Evolutionary conservation across 2,113 vertebrate species (phyloP).

Genomic region (Eolophus roseicapilla): DNA sequence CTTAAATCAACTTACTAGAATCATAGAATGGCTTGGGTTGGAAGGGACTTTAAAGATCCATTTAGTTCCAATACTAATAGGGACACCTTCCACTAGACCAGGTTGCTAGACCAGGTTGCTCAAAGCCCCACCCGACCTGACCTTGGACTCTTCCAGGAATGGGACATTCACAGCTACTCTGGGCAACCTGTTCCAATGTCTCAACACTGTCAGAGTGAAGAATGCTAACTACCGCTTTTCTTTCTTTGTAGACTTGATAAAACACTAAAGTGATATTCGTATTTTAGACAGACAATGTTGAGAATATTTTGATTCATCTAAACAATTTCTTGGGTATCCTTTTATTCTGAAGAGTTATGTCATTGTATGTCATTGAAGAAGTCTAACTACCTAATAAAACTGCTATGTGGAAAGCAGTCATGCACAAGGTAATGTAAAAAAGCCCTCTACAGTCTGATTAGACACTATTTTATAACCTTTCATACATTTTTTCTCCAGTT

Average conservation of each 20-base stretch:
- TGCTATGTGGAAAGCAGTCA: background rate
- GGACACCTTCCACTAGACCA: background rate
- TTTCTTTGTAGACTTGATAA: background rate
- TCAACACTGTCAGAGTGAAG: background rate
- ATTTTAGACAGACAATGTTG: background rate
- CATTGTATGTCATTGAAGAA: background rate
- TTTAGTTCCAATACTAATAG: background rate
- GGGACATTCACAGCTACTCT: background rate
- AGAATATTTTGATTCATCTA: background rate
- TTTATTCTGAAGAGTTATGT: background rate
- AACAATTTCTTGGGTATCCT: background rate
- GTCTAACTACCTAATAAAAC: background rate
- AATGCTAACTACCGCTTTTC: background rate
- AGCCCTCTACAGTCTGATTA: background rate
- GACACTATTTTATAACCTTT: background rate
- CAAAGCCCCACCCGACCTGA: background rate
- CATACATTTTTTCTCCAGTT: background rate
- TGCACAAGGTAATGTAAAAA: background rate
- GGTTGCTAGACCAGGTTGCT: background rate
- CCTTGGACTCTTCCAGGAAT: background rate
- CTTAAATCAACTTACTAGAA: background rate
- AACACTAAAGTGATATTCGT: background rate
- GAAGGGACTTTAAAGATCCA: background rate
- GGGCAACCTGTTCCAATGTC: background rate
- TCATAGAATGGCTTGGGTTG: background rate